phyloP scores from a whole-genome alignment of 2,113 vertebrate genomes.

The Gallinago jamesoni region DNA sequence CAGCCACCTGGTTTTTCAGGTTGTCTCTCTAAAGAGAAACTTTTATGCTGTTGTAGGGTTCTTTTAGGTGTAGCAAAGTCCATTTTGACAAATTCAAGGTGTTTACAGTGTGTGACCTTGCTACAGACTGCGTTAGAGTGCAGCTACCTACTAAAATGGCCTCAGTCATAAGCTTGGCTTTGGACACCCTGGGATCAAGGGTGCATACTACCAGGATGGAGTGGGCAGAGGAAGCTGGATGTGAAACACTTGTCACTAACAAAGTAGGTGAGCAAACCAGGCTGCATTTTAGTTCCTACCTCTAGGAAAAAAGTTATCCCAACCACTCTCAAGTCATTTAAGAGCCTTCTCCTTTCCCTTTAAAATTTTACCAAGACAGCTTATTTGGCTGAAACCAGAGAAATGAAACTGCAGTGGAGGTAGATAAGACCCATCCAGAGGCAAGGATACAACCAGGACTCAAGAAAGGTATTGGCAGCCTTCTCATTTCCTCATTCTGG shows the following conservation, averaged over 20 bases:
- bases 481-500: not conserved
- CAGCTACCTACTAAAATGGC: not conserved
- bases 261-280: not conserved
- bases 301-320: not conserved
- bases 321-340: fast-evolving
- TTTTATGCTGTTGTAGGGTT: not conserved
- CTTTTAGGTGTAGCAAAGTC: not conserved
- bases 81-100: not conserved
- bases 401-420: not conserved
- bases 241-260: fast-evolving
- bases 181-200: not conserved
- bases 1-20: not conserved
- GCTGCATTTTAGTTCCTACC: fast-evolving
- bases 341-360: not conserved
- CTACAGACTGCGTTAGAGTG: not conserved
- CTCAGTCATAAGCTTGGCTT: not conserved
- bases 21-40: not conserved
- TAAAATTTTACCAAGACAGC: not conserved
- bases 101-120: not conserved
- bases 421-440: not conserved
- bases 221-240: not conserved
- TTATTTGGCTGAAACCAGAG: not conserved
- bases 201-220: fast-evolving
- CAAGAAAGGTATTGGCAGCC: not conserved
- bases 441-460: not conserved